Conservation (phyloP, 2,113 vertebrate species). For the Petaurus breviceps region DNA sequence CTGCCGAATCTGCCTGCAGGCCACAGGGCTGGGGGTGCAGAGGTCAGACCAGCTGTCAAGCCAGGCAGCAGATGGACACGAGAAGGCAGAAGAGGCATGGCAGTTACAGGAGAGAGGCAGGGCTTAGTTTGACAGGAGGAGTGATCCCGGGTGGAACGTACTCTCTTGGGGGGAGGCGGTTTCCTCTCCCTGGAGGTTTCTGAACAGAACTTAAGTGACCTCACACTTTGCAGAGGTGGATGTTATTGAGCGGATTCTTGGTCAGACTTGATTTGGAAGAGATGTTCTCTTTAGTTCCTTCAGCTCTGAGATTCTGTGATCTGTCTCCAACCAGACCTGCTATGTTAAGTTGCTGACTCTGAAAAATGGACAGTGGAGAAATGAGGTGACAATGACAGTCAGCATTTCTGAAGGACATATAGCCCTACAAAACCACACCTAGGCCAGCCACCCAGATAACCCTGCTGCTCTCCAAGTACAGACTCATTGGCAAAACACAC, state of each 20-base stretch:
- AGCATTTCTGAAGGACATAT: background rate
- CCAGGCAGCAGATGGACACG: background rate
- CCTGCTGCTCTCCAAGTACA: background rate
- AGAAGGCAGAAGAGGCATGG: background rate
- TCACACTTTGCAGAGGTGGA: background rate
- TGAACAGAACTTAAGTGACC: background rate
- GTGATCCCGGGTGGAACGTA: background rate
- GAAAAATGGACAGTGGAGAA: background rate
- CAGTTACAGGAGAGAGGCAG: background rate
- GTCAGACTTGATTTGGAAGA: background rate
- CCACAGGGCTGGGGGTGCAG: background rate
- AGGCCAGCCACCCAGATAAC: background rate
- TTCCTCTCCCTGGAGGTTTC: background rate
- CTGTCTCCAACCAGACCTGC: background rate
- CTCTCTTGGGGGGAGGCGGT: background rate
- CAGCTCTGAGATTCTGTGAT: background rate
- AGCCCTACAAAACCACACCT: no score
- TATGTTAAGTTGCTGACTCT: background rate
- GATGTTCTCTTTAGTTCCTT: background rate
- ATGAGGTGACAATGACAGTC: background rate
- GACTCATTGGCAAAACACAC: background rate
- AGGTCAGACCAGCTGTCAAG: background rate
- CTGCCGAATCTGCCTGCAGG: background rate
- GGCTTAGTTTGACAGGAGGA: background rate
- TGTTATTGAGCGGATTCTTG: background rate